phyloP scores from a whole-genome alignment of 1,140 invertebrate genomes.

The Drosophila mayri region DNA sequence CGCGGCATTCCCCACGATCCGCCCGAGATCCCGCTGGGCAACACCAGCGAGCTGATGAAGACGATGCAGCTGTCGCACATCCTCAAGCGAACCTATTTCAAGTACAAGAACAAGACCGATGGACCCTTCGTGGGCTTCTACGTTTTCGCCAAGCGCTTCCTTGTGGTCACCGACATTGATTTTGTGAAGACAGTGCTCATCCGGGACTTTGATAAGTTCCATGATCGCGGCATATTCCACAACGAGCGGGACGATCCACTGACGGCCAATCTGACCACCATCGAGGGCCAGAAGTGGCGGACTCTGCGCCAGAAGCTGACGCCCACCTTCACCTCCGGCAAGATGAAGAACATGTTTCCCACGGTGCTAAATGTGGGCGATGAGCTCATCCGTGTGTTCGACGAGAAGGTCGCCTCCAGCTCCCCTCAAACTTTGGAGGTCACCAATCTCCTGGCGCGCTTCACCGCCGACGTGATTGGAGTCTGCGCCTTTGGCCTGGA shows the following conservation, averaged over 20 bases:
- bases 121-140: slow-evolving; percentile 62
- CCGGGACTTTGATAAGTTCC: slow-evolving; percentile 87
- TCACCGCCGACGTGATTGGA: slow-evolving; percentile 85
- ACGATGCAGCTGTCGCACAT: slow-evolving; percentile 25
- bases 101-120: slow-evolving; percentile 54
- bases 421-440: slow-evolving; percentile 41
- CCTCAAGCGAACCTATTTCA: slow-evolving; percentile 33
- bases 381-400: slow-evolving; percentile 44
- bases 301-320: slow-evolving; percentile 86
- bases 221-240: slow-evolving; percentile 85
- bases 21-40: slow-evolving; percentile 71
- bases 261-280: slow-evolving; percentile 83
- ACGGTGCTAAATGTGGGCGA: slow-evolving; percentile 62
- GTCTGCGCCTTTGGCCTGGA: slow-evolving; percentile 88
- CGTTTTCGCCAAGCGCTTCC: slow-evolving; percentile 23
- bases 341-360: slow-evolving; percentile 86
- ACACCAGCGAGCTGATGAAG: slow-evolving; percentile 40
- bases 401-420: not conserved
- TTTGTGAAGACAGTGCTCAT: slow-evolving; percentile 86
- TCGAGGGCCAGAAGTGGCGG: slow-evolving; percentile 86
- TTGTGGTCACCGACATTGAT: slow-evolving; percentile 45
- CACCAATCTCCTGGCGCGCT: slow-evolving; percentile 67
- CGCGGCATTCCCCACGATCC: slow-evolving; percentile 82
- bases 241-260: slow-evolving; percentile 85
- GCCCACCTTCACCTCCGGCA: slow-evolving; percentile 86